These are phyloP conservation scores for Podarcis siculus DNA, from an alignment of 2,797 vertebrate genomes.

Conservation along the genomic window DNA sequence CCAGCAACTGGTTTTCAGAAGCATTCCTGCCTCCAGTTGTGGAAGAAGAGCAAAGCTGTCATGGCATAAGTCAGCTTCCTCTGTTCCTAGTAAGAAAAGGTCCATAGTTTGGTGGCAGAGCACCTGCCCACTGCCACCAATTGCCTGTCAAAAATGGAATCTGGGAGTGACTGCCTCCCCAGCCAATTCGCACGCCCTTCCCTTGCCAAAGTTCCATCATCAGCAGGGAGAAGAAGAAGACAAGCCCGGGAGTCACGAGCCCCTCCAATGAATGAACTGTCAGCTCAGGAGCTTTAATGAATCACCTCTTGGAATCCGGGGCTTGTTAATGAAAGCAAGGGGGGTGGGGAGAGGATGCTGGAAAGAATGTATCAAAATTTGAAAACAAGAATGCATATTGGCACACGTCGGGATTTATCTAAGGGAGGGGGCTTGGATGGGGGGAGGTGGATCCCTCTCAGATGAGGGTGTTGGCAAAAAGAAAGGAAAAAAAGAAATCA, in stretches of 20 bases:
- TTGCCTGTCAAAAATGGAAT: no score
- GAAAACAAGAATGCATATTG: background rate
- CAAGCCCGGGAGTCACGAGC: background rate
- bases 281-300: background rate
- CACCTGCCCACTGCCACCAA: no score
- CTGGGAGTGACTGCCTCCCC: no score
- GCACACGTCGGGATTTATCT: background rate
- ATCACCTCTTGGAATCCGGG: slow-evolving; percentile 11
- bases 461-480: slow-evolving; percentile 14
- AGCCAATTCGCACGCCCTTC: no score
- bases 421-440: background rate
- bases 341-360: slow-evolving; percentile 7
- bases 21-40: no score
- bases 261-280: background rate
- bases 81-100: no score
- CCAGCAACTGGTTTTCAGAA: no score
- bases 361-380: slow-evolving; percentile 8
- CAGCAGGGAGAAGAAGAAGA: background rate
- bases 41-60: no score
- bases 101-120: no score
- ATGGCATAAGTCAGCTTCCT: no score
- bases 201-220: background rate
- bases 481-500: slow-evolving; percentile 14
- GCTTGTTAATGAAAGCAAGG: slow-evolving; percentile 4
- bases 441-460: background rate